Conservation (phyloP, 2,888 invertebrate species). For the Mesorhabditis spiculigera region DNA sequence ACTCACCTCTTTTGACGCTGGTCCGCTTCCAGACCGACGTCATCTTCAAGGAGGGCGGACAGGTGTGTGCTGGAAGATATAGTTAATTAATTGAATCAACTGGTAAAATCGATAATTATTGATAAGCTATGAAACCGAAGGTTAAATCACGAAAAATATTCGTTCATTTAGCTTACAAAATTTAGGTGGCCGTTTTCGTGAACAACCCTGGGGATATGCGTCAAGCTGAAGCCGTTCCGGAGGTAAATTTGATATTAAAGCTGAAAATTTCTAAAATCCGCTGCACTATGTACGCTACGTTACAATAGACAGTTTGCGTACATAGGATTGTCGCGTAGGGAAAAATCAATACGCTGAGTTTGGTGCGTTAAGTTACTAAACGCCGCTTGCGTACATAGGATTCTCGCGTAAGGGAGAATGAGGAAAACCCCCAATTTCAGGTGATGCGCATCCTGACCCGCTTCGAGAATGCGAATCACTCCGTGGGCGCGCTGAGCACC, state of each 20-base stretch:
- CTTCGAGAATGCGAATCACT: constrained; percentile 51
- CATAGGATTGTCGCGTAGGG: no score
- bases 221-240: constrained; percentile 44
- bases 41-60: constrained; percentile 57
- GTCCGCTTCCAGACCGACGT: constrained; percentile 55
- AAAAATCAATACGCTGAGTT: no score
- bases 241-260: constrained; percentile 14
- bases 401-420: no score
- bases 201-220: constrained; percentile 54
- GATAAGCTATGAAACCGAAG: not conserved
- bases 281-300: no score
- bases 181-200: constrained; percentile 51
- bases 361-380: no score
- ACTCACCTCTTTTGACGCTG: constrained; percentile 56
- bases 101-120: not conserved
- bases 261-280: not conserved
- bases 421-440: not conserved
- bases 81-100: not conserved
- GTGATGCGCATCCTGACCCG: constrained; percentile 29
- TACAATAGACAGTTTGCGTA: no score
- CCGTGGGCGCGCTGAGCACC: constrained; percentile 50
- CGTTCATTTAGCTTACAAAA: not conserved
- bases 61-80: constrained; percentile 22
- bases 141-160: not conserved
- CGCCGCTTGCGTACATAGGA: no score